phyloP scores from a whole-genome alignment of 1,140 invertebrate species.

The Zaprionus tsacasi region DNA sequence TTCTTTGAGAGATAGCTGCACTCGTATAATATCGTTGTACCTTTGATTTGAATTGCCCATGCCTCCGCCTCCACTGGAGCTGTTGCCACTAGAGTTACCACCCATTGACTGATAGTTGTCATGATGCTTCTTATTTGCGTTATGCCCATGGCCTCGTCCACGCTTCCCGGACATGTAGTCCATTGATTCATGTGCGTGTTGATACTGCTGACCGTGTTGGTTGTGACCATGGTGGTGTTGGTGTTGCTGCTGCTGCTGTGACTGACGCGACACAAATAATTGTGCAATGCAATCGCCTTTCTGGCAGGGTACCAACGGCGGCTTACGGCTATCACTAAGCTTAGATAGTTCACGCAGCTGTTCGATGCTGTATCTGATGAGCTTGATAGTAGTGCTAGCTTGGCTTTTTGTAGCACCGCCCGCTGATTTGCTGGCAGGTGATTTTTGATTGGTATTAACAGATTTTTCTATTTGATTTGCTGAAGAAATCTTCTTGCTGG shows the following conservation, averaged over 20 bases:
- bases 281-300: conserved; percentile 76
- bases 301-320: conserved; percentile 73
- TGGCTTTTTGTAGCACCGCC: conserved; percentile 12
- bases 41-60: conserved; percentile 62
- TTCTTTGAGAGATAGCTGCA: conserved; percentile 90
- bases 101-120: conserved; percentile 63
- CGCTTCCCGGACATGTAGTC: conserved; percentile 75
- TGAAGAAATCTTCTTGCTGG: conserved; percentile 54
- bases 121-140: conserved; percentile 68
- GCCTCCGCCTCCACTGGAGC: conserved; percentile 35
- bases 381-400: conserved; percentile 15
- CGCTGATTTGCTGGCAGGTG: conserved; percentile 12
- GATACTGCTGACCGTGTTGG: conserved; percentile 66
- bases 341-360: conserved; percentile 68
- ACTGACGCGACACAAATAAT: conserved; percentile 69
- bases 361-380: conserved; percentile 59
- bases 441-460: not conserved
- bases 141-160: conserved; percentile 56
- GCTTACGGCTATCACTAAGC: conserved; percentile 61
- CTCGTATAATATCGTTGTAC: conserved; percentile 87
- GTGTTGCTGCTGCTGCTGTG: conserved; percentile 67
- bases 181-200: conserved; percentile 73
- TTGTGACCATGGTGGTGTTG: conserved; percentile 38
- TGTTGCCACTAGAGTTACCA: conserved; percentile 39
- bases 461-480: conserved; percentile 19